Percentiles rank a stretch among this genome's conserved stretches.
Conservation (phyloP, 2,797 vertebrate genomes). For the Aeoliscus strigatus region DNA sequence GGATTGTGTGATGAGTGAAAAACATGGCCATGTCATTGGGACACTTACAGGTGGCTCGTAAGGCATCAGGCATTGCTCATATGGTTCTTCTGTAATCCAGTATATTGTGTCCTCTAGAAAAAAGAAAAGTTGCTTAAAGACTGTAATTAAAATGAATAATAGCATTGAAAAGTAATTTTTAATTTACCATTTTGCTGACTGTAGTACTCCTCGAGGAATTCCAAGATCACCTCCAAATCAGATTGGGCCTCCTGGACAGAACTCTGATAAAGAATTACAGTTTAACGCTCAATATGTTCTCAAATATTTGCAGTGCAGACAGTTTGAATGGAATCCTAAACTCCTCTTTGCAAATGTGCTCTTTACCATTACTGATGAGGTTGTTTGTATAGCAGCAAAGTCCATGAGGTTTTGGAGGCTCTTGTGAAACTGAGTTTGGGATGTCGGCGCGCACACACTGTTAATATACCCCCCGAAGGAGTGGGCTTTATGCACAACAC, state of each 20-base stretch:
- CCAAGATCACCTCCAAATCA: slow-evolving; percentile 78
- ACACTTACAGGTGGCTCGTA: slow-evolving; percentile 46
- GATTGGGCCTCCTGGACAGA: slow-evolving; percentile 63
- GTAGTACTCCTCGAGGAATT: slow-evolving; percentile 78
- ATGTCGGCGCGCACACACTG: slow-evolving; percentile 12
- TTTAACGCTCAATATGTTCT: background rate
- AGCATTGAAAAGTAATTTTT: background rate
- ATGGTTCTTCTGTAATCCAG: slow-evolving; percentile 7
- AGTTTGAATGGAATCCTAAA: background rate
- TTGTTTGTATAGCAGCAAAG: slow-evolving; percentile 1
- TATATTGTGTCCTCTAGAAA: slow-evolving; percentile 10
- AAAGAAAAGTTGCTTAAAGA: slow-evolving; percentile 3
- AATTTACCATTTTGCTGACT: slow-evolving; percentile 57
- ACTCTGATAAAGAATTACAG: slow-evolving; percentile 32
- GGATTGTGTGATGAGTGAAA: too few relatives aligned
- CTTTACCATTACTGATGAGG: slow-evolving; percentile 58
- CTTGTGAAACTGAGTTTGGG: slow-evolving; percentile 34
- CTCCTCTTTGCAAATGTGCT: slow-evolving; percentile 2
- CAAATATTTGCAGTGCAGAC: background rate
- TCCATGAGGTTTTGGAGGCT: slow-evolving; percentile 25
- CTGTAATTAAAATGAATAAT: background rate
- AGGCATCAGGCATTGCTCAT: slow-evolving; percentile 33
- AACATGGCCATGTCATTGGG: too few relatives aligned
- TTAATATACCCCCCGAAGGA: slow-evolving; percentile 55
- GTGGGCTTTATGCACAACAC: slow-evolving; percentile 34